Conservation (phyloP, 2,113 vertebrate species). For the Indicator maculatus region DNA sequence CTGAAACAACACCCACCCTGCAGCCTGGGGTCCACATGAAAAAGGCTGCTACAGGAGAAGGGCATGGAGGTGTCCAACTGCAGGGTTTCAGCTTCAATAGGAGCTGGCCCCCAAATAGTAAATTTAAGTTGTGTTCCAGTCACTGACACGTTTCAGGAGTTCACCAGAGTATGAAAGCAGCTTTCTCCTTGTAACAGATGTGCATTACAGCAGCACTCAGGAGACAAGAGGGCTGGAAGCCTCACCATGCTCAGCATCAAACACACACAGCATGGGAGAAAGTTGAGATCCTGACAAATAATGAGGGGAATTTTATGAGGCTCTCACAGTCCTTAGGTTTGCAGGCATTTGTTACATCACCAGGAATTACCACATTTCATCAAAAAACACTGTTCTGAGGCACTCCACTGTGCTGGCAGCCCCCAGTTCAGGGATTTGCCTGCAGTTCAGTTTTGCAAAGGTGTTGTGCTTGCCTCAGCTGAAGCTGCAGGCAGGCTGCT, state of each 20-base stretch:
- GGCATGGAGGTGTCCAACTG: not conserved
- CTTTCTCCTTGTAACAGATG: not conserved
- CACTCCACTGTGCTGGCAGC: not conserved
- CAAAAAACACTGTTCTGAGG: not conserved
- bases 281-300: not conserved
- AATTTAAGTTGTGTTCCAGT: not conserved
- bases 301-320: not conserved
- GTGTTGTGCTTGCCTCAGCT: not conserved
- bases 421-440: not conserved
- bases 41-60: not conserved
- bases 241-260: not conserved
- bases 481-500: not conserved
- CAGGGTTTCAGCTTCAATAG: not conserved
- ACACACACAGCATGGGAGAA: rapidly evolving
- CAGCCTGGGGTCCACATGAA: not conserved
- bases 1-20: slow-evolving; percentile 14
- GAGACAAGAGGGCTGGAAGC: not conserved
- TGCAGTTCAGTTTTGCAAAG: not conserved
- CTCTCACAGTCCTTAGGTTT: not conserved
- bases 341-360: not conserved
- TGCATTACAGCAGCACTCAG: not conserved
- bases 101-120: not conserved
- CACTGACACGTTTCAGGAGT: not conserved
- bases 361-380: not conserved
- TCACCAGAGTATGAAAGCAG: not conserved